Conservation (phyloP, 2,797 vertebrate genomes). For the Ceyx erithaca region DNA sequence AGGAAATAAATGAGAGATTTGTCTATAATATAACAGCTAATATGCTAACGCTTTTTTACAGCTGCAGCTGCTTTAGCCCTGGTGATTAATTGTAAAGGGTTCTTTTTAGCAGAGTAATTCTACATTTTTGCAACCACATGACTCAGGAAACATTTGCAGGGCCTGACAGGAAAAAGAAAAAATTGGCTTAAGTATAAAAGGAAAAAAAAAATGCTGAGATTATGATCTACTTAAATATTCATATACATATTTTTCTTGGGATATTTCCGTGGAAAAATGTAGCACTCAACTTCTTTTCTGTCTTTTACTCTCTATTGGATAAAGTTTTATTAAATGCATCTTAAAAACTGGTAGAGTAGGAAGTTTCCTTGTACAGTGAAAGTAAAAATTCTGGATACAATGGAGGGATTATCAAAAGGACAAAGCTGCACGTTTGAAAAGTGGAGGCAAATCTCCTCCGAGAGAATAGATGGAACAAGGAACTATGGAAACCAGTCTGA, state of each 20-base stretch:
- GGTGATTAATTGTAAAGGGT: constrained; percentile 58
- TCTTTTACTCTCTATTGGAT: neutral
- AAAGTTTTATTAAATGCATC: neutral
- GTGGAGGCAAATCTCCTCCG: neutral
- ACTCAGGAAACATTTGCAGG: constrained; percentile 46
- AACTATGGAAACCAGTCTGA: neutral
- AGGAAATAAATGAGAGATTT: constrained; percentile 63
- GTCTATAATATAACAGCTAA: constrained; percentile 33
- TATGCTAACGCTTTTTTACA: constrained; percentile 23
- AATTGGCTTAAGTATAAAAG: neutral
- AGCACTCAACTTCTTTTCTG: neutral
- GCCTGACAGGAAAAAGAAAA: constrained; percentile 39
- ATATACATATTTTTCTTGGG: neutral
- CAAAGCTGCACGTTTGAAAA: neutral
- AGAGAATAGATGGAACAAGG: neutral
- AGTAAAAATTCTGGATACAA: neutral
- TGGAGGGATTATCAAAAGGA: neutral
- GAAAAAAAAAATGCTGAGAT: neutral
- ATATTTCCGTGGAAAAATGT: neutral
- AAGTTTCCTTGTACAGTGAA: neutral
- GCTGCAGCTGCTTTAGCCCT: constrained; percentile 57
- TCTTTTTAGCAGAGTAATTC: constrained; percentile 53
- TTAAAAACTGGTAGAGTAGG: neutral
- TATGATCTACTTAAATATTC: constrained; percentile 9
- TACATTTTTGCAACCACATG: constrained; percentile 20